phyloP scores from a whole-genome alignment of 2,888 invertebrate genomes.

The Apamea crenata region DNA sequence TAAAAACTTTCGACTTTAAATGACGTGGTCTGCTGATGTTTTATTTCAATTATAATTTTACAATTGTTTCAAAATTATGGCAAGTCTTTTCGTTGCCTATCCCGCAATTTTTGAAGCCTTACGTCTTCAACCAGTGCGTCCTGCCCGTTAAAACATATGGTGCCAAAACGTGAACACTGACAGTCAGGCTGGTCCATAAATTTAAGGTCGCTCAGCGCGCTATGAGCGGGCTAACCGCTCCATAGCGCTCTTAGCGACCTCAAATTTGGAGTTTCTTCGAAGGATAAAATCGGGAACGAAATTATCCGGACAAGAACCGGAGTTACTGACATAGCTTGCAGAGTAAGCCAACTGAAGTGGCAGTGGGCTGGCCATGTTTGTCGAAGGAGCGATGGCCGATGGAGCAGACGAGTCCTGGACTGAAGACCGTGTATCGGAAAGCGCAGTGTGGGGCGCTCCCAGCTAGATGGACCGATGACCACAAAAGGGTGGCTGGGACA shows the following conservation, averaged over 20 bases:
- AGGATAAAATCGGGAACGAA: not conserved
- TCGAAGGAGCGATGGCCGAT: not conserved
- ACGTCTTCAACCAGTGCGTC: not conserved
- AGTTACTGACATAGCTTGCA: not conserved
- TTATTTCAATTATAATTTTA: slow-evolving; percentile 31
- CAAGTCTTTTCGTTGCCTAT: not conserved
- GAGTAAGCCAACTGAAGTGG: not conserved
- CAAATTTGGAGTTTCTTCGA: not conserved
- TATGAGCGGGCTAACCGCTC: too few relatives aligned
- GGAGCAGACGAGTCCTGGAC: too few relatives aligned
- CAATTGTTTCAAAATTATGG: slow-evolving; percentile 16
- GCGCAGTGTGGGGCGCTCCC: not conserved
- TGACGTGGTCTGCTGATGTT: slow-evolving; percentile 2
- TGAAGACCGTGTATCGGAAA: not conserved
- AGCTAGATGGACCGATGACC: too few relatives aligned
- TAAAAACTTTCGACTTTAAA: too few relatives aligned
- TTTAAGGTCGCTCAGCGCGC: not conserved
- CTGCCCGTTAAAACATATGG: not conserved
- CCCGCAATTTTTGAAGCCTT: not conserved
- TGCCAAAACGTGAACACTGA: not conserved
- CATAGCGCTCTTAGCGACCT: not conserved
- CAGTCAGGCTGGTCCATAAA: not conserved
- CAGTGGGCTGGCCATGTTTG: not conserved
- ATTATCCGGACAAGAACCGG: not conserved
- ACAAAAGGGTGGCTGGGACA: too few relatives aligned